Evolutionary conservation across 2,113 vertebrate species (phyloP).

Genomic region (Misgurnus mizolepis): DNA sequence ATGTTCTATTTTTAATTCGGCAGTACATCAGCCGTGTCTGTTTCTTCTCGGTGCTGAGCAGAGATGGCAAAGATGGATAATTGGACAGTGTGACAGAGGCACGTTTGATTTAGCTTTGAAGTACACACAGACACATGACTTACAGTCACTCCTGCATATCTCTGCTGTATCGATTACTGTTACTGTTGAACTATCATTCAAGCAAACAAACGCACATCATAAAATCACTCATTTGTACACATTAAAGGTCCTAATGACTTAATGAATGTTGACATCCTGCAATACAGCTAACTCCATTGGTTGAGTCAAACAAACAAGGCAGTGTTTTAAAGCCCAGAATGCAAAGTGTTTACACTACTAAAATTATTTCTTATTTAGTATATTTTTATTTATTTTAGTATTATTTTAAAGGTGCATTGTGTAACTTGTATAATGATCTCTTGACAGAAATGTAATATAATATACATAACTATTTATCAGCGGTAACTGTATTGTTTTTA

Average conservation of each 20-base stretch:
- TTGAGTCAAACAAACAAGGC: too few relatives aligned
- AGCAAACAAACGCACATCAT: background rate
- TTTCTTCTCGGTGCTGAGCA: constrained; percentile 57
- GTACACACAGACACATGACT: constrained; percentile 15
- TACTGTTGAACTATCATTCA: background rate
- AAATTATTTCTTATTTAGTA: too few relatives aligned
- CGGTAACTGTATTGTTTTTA: too few relatives aligned
- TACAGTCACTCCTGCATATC: constrained; percentile 2
- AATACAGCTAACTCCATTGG: too few relatives aligned
- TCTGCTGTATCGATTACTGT: constrained; percentile 19
- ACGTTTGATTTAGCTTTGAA: constrained; percentile 43
- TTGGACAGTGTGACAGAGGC: constrained; percentile 66
- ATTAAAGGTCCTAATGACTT: background rate
- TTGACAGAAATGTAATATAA: too few relatives aligned
- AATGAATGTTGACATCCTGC: background rate
- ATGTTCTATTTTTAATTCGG: constrained; percentile 75
- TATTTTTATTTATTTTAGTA: too few relatives aligned
- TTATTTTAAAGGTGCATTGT: too few relatives aligned
- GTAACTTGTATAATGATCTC: too few relatives aligned
- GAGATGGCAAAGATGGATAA: constrained; percentile 68
- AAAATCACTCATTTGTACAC: background rate
- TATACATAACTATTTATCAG: too few relatives aligned
- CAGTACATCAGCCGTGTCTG: constrained; percentile 67
- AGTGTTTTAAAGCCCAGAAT: too few relatives aligned
- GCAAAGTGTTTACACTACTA: too few relatives aligned